A percentile compares a stretch with the other conserved stretches of the same genome.
phyloP scores from a whole-genome alignment of 2,113 vertebrate genomes.

The Propithecus coquereli region DNA sequence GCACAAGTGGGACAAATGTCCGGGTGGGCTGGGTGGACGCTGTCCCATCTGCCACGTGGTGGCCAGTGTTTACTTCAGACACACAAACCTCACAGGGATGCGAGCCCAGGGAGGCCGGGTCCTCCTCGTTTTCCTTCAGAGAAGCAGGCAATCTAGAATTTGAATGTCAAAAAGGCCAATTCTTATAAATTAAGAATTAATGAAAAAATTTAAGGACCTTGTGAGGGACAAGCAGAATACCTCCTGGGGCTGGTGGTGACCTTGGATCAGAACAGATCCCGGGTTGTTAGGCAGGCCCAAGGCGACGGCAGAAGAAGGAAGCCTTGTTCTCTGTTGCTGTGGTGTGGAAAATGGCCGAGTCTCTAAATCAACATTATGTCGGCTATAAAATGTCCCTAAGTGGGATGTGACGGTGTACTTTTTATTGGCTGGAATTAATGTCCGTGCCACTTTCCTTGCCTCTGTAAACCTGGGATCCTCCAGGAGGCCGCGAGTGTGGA shows the following conservation, averaged over 20 bases:
- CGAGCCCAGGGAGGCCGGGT: neutral
- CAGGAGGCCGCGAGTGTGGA: neutral
- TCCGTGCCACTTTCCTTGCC: neutral
- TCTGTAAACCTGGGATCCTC: neutral
- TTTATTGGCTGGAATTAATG: neutral
- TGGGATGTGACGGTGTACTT: neutral
- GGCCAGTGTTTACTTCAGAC: neutral
- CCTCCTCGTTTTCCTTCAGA: neutral
- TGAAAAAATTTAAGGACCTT: neutral
- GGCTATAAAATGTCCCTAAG: neutral
- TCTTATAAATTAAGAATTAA: neutral
- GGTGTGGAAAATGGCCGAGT: neutral
- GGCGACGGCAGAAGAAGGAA: neutral
- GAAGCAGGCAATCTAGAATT: neutral
- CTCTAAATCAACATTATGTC: neutral
- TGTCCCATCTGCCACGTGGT: fast-evolving
- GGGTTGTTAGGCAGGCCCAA: neutral
- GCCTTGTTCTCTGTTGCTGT: neutral
- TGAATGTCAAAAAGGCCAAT: neutral
- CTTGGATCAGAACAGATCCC: neutral
- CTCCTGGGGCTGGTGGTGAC: neutral
- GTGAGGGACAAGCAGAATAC: too few species aligned
- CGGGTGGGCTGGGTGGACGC: neutral
- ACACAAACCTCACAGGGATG: neutral
- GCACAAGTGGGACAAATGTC: neutral